phyloP scores from a whole-genome alignment of 2,113 vertebrate species.

The Pterocles burchelli region DNA sequence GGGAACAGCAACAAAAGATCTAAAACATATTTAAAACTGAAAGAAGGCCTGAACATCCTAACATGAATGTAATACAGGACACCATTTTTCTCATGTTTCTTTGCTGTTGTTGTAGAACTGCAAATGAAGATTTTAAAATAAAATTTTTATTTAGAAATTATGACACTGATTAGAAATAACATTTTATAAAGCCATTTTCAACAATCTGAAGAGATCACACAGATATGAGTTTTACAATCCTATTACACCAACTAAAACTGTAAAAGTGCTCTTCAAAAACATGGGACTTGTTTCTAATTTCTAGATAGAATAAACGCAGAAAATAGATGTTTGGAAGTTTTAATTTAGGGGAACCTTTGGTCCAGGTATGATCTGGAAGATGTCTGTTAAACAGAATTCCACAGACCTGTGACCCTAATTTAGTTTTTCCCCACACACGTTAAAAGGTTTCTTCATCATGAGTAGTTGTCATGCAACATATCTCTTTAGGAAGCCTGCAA shows the following conservation, averaged over 20 bases:
- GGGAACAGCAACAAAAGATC: neutral
- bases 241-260: neutral
- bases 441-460: neutral
- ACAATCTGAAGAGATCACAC: neutral
- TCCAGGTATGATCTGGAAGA: neutral
- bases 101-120: neutral
- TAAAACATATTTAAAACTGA: neutral
- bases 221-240: neutral
- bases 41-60: neutral
- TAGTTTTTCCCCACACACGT: neutral
- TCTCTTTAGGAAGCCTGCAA: neutral
- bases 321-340: neutral
- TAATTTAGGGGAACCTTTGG: neutral
- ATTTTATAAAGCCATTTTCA: neutral
- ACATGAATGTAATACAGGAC: neutral
- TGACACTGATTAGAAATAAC: neutral
- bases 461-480: neutral
- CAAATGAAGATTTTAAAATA: neutral
- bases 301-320: neutral
- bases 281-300: neutral
- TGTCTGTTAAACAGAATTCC: neutral
- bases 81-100: neutral
- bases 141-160: neutral
- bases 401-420: neutral
- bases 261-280: neutral